These are phyloP conservation scores for Ladona fulva DNA, from an alignment of 1,140 invertebrate genomes.

Conservation along the genomic window DNA sequence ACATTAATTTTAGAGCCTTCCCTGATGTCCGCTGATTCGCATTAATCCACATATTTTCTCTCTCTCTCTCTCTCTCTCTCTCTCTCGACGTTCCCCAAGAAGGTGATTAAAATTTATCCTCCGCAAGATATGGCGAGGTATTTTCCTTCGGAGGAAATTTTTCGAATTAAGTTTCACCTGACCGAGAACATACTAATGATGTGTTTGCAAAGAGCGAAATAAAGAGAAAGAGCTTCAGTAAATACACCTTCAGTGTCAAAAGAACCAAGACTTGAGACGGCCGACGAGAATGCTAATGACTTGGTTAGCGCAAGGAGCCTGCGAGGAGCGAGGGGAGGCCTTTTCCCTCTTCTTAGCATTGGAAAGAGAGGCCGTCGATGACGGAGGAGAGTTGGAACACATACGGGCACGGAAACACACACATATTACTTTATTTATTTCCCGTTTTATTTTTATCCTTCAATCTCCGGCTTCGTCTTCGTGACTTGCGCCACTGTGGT, in stretches of 20 bases:
- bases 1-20: no score
- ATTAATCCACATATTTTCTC: no score
- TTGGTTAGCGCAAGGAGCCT: not conserved
- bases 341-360: not conserved
- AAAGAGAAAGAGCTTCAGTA: not conserved
- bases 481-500: not conserved
- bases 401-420: not conserved
- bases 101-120: no score
- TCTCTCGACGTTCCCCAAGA: no score
- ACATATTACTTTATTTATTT: not conserved
- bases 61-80: no score
- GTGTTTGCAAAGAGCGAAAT: not conserved
- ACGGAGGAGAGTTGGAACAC: not conserved
- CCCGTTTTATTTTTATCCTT: not conserved
- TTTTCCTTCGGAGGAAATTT: no score
- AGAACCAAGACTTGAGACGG: not conserved
- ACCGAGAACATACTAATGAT: constrained; percentile 1
- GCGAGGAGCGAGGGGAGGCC: not conserved
- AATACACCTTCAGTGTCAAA: constrained; percentile 6
- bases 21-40: no score
- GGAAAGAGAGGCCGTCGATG: not conserved
- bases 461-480: not conserved
- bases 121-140: no score
- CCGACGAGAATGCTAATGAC: not conserved
- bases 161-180: not conserved